phyloP scores from a whole-genome alignment of 2,113 vertebrate genomes.

The Phrynosoma blainvillii region DNA sequence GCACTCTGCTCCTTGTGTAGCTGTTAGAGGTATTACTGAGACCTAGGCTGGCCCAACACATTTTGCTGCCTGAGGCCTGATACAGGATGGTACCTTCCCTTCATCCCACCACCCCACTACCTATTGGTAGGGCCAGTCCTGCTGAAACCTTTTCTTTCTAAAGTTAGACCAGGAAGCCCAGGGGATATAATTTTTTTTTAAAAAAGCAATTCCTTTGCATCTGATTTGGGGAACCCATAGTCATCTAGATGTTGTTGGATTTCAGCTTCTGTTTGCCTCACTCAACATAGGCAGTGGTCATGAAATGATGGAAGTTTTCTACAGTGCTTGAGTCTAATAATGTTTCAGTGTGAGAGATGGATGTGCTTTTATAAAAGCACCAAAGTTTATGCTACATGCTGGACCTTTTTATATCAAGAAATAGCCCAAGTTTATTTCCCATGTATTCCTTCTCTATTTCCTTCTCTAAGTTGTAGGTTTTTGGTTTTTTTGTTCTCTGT shows the following conservation, averaged over 20 bases:
- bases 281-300: not conserved
- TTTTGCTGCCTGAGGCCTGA: too few relatives aligned
- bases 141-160: not conserved
- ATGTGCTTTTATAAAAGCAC: not conserved
- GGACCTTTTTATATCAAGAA: not conserved
- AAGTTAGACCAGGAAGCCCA: not conserved
- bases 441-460: not conserved
- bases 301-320: not conserved
- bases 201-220: not conserved
- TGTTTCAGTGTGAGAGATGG: not conserved
- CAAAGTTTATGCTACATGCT: not conserved
- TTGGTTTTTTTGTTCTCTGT: not conserved
- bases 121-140: not conserved
- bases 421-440: not conserved
- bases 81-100: too few relatives aligned
- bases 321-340: not conserved
- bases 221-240: not conserved
- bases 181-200: too few relatives aligned
- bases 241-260: not conserved
- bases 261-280: not conserved
- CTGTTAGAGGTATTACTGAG: too few relatives aligned
- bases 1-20: too few relatives aligned
- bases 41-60: too few relatives aligned
- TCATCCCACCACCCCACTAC: too few relatives aligned
- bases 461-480: not conserved